Evolutionary conservation across 1,140 invertebrate genomes (phyloP), one percentile per base, ranked within the genome.

Genomic region (Sarcophaga bullata): DNA sequence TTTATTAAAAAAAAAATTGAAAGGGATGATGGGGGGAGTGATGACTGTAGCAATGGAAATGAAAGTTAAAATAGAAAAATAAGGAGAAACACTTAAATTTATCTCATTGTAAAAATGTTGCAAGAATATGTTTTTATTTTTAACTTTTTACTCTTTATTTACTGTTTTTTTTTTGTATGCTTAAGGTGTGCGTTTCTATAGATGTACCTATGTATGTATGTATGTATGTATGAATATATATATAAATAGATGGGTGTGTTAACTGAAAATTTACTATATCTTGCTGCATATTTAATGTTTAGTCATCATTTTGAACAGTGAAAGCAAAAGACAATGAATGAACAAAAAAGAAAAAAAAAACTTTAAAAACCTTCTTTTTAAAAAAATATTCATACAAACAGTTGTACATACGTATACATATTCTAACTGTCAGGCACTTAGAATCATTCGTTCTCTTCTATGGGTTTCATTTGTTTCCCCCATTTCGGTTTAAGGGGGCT

Each of bases 221-320:
- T n/a, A 62, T 62, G n/a, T 7, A 19, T 68, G n/a, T 68, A 17
- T 15, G 6, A 10, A 58, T 58, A 13, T 0, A 58, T 58, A n/a
- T 58, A 58, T 58, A 58, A 58, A 25, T 68, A 19, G 62, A 5
- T 68, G 62, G 62, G 62, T 68, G 62, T 68, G 17, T 68, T 17
- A 19, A 19, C 19, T 10, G n/a, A 58, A 58, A 58, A 19, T 10
- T 68, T 19, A 8, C 13, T 52, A 10, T 52, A 58, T 68, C 17
- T 68, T 17, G 19, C 62, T 68, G 62, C 17, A 68, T 68, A 25
- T 25, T 68, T 68, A 68, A 68, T 68, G 62, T 68, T 68, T 10
- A 68, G 62, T 68, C 62, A 68, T 68, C 62, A 68, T 68, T 68
- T 68, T 68, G 17, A 68, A 68, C 62, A 68, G 62, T 68, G 19